Evolutionary conservation across 2,113 vertebrate genomes (phyloP).

Genomic region (Caretta caretta): DNA sequence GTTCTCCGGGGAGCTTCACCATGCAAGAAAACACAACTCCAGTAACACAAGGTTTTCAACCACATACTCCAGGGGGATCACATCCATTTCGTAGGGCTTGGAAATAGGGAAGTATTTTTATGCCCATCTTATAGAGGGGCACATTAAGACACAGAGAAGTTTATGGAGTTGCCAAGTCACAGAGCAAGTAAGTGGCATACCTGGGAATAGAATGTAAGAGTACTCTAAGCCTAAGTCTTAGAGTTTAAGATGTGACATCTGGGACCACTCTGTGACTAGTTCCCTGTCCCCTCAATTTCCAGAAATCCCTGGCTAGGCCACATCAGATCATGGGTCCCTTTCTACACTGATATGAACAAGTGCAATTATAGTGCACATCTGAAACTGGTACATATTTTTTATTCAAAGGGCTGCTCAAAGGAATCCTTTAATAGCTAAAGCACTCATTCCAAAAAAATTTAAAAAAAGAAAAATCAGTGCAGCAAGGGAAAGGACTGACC

Average conservation of each 20-base stretch:
- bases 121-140: accelerated
- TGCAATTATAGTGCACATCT: accelerated
- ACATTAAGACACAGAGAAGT: accelerated
- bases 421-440: background rate
- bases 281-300: background rate
- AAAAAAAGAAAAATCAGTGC: background rate
- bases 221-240: too few species aligned
- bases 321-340: background rate
- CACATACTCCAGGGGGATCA: background rate
- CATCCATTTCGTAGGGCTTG: accelerated
- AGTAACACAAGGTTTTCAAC: background rate
- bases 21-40: background rate
- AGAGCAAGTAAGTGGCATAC: accelerated
- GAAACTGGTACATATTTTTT: background rate
- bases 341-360: background rate
- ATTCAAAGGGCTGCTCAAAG: background rate
- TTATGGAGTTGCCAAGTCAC: background rate
- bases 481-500: background rate
- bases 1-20: background rate
- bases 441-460: accelerated
- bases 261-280: background rate
- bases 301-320: background rate
- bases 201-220: background rate
- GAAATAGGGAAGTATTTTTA: accelerated
- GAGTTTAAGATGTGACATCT: accelerated